Evolutionary conservation across 2,113 vertebrate species (phyloP).

Genomic region (Labeo rohita): DNA sequence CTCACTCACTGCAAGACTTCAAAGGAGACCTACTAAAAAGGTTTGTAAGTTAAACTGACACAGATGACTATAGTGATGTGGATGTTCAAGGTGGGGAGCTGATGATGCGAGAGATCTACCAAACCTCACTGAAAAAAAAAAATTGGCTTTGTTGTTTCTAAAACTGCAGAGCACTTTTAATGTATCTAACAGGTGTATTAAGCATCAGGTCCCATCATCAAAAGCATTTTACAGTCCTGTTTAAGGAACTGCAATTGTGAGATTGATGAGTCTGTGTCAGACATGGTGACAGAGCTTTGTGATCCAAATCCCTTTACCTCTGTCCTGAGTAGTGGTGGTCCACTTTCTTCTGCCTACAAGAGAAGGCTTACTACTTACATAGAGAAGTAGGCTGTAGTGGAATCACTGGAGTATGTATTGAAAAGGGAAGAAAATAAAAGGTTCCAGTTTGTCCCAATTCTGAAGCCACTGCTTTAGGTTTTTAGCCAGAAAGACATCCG

Average conservation of each 20-base stretch:
- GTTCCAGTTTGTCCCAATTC: constrained; percentile 5
- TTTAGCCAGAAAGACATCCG: not conserved
- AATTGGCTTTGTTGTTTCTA: not conserved
- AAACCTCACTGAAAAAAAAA: no score
- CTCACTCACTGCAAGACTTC: constrained; percentile 9
- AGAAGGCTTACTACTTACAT: not conserved
- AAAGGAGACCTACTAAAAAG: not conserved
- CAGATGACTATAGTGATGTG: no score
- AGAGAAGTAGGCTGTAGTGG: not conserved
- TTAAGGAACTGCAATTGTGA: not conserved
- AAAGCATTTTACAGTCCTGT: constrained; percentile 51
- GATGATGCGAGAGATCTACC: no score
- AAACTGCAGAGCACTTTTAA: constrained; percentile 52
- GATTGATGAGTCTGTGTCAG: no score
- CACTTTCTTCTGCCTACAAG: not conserved
- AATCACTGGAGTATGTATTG: not conserved
- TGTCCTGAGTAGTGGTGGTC: no score
- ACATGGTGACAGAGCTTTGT: no score
- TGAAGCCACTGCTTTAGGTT: not conserved
- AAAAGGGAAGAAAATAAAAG: not conserved
- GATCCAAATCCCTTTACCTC: no score
- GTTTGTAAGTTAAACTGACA: not conserved
- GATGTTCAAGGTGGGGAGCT: no score
- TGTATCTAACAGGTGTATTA: constrained; percentile 49
- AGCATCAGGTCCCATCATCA: constrained; percentile 44